A percentile compares a stretch with the other conserved stretches of the same genome.
Conservation (phyloP, 2,797 vertebrate genomes). For the Myotis planiceps region DNA sequence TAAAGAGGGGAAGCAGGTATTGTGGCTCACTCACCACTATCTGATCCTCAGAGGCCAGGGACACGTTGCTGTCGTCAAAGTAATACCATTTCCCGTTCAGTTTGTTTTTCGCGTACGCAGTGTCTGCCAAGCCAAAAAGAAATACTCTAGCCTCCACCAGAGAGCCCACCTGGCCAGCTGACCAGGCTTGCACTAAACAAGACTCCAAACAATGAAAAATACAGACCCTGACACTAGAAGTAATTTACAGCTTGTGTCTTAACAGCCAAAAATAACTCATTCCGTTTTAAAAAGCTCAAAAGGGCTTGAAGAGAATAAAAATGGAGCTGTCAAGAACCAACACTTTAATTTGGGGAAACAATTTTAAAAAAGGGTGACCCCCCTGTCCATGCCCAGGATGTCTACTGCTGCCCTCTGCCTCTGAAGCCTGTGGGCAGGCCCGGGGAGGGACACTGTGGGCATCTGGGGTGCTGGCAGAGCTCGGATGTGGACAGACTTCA, state of each 20-base stretch:
- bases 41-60: conserved; percentile 94
- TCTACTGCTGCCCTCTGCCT: not conserved
- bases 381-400: not conserved
- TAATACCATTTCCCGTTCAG: conserved; percentile 95
- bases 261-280: not conserved
- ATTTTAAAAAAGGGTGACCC: not conserved
- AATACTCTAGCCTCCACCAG: not conserved
- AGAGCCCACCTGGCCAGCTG: not conserved
- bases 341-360: not conserved
- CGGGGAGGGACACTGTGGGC: not conserved
- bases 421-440: not conserved
- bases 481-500: not conserved
- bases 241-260: not conserved
- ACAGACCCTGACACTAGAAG: not conserved
- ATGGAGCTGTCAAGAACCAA: not conserved
- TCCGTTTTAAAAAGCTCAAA: not conserved
- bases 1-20: no score
- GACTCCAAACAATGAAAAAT: not conserved
- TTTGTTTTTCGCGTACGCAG: conserved; percentile 96
- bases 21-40: conserved; percentile 93
- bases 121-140: conserved; percentile 89
- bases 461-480: not conserved
- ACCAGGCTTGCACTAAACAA: not conserved
- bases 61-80: conserved; percentile 97
- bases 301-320: not conserved